Evolutionary conservation across 2,797 vertebrate species (phyloP).

Genomic region (Premnoplex brunnescens): DNA sequence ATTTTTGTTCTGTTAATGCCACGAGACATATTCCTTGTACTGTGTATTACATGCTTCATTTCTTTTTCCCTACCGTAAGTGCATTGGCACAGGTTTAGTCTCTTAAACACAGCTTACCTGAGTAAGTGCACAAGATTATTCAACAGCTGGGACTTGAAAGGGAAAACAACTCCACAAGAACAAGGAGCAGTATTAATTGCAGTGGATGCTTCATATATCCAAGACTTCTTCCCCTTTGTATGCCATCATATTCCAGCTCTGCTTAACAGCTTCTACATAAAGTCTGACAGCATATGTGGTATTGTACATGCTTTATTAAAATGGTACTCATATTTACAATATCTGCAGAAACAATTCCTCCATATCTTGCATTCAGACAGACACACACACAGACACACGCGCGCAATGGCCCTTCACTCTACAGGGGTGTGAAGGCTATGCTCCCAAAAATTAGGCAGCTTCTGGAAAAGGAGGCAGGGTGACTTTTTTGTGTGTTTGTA

Average conservation of each 20-base stretch:
- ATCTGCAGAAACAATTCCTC: slow-evolving; percentile 81
- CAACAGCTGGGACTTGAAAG: slow-evolving; percentile 12
- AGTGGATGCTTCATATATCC: neutral
- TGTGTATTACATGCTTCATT: neutral
- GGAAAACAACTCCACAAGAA: neutral
- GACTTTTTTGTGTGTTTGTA: slow-evolving; percentile 63
- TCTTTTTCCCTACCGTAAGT: neutral
- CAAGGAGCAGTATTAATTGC: neutral
- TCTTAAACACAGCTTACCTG: slow-evolving; percentile 59
- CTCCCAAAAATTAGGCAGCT: slow-evolving; percentile 74
- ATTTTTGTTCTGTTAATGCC: neutral
- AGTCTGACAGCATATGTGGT: slow-evolving; percentile 85
- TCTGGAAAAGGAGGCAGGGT: slow-evolving; percentile 64
- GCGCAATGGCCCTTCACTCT: slow-evolving; percentile 57
- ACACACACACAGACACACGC: slow-evolving; percentile 77
- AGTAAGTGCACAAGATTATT: slow-evolving; percentile 13
- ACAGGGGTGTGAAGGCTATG: slow-evolving; percentile 62
- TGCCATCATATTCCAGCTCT: slow-evolving; percentile 28
- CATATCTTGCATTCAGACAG: slow-evolving; percentile 73
- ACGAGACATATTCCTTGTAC: neutral
- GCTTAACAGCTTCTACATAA: slow-evolving; percentile 80
- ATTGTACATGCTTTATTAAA: slow-evolving; percentile 99
- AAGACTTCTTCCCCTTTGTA: neutral
- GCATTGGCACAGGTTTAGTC: neutral
- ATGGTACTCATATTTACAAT: slow-evolving; percentile 94